Conservation (phyloP, 2,888 invertebrate species). For the Ophioninae sp. region DNA sequence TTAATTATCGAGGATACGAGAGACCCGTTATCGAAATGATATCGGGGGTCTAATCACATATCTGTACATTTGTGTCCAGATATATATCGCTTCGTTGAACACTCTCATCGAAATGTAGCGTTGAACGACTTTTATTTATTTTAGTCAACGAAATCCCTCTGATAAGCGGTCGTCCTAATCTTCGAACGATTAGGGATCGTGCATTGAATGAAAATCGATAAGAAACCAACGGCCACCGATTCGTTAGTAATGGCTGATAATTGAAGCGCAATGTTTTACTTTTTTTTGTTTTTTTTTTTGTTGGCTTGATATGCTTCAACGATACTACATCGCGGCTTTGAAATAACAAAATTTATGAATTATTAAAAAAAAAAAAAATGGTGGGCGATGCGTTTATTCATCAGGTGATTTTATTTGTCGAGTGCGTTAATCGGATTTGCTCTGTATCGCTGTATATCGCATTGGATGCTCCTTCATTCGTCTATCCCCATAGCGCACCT, state of each 20-base stretch:
- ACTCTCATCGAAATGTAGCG: slow-evolving; percentile 5
- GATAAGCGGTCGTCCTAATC: not conserved
- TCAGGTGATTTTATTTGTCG: not conserved
- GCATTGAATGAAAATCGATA: not conserved
- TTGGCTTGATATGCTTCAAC: no score
- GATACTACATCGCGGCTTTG: no score
- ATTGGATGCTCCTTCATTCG: slow-evolving; percentile 28
- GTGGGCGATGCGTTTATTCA: no score
- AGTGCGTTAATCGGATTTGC: slow-evolving; percentile 17
- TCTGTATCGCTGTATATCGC: not conserved
- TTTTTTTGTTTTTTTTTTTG: no score
- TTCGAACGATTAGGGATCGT: not conserved
- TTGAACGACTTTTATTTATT: slow-evolving; percentile 3
- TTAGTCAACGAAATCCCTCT: not conserved
- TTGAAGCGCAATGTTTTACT: no score
- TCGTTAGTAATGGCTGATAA: no score
- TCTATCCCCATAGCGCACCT: slow-evolving; percentile 56
- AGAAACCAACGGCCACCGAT: not conserved
- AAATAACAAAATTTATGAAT: no score
- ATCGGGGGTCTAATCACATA: slow-evolving; percentile 14
- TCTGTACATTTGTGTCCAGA: slow-evolving; percentile 7
- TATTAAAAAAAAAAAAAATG: no score
- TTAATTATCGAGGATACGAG: slow-evolving; percentile 65
- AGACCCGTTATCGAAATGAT: slow-evolving; percentile 57
- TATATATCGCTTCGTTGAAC: not conserved